Base-by-base conservation (phyloP, 1,140 invertebrate genomes). In the Drosophila serrata region DNA sequence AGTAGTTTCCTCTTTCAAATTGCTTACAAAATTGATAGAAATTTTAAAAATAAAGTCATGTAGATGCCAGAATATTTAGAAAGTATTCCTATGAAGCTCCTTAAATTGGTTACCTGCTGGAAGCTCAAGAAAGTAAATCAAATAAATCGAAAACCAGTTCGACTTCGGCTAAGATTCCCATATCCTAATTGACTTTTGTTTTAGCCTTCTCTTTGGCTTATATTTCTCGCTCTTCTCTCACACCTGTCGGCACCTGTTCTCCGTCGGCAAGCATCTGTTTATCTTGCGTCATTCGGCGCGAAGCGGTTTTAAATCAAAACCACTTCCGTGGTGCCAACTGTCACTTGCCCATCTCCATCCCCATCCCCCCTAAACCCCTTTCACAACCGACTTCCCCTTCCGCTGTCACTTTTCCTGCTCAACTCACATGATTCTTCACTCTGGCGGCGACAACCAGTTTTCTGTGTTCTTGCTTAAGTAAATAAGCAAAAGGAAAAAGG, bases 231-330 rank as follows among this genome's bases (percentile, higher is more conserved):
- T 61, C 61, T 53, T 4, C 24, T 31, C 53, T 55, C 27, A 15
- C 81, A 87, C 82, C 82, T 82, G 75, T 88, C 80, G 84, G 61
- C 84, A 84, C 76, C 85, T 90, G 84, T 80, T 79, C 57, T 55
- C 58, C 45, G 55, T 65, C 53, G 57, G 53, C 45, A 57, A 58
- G 74, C 76, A 79, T 78, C 82, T 87, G 84, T 70, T 87, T 82
- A 79, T 82, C 57, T 87, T 87, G 79, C 82, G 75, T 82, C 82
- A 80, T 79, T 49, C 42, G 51, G 56, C 82, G 63, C 60, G 48
- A n/a, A 74, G 75, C 82, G 77, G 75, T 76, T 84, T 87, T 87
- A 87, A 87, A 87, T 87, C 84, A 87, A 88, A 87, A 84, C 84
- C 84, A 87, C 85, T 87, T 87, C 84, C 84, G 84, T 74, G 68